A percentile compares a stretch with the other conserved stretches of the same genome.
Evolutionary conservation across 1,140 invertebrate genomes (phyloP).

Genomic region (Hestina assimilis): DNA sequence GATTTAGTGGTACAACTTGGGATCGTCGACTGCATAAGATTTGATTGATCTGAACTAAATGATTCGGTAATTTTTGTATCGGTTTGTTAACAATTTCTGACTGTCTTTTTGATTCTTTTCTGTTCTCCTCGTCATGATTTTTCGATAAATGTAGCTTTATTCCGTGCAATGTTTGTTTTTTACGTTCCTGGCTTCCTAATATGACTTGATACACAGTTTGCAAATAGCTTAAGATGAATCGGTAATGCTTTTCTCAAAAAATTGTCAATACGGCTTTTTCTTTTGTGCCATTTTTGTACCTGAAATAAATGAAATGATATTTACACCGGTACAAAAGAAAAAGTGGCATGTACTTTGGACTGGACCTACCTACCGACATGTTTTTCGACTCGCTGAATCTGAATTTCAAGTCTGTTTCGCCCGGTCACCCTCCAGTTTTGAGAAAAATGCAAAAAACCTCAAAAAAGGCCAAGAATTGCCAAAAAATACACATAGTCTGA

Average conservation of each 20-base stretch:
- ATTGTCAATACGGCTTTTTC: constrained; percentile 8
- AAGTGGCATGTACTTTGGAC: too few relatives aligned
- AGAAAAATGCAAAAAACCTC: too few relatives aligned
- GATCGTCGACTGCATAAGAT: constrained; percentile 23
- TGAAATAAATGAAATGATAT: too few relatives aligned
- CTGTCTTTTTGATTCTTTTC: constrained; percentile 20
- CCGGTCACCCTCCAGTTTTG: too few relatives aligned
- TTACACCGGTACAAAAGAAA: too few relatives aligned
- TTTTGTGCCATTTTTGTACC: constrained; percentile 7
- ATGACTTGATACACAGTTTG: constrained; percentile 26
- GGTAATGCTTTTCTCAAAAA: constrained; percentile 11
- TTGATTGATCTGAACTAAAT: constrained; percentile 6
- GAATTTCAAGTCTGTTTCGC: too few relatives aligned
- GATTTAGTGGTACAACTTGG: constrained; percentile 19
- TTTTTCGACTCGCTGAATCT: too few relatives aligned
- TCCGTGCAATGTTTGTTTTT: constrained; percentile 25
- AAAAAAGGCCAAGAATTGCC: too few relatives aligned
- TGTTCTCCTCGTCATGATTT: constrained; percentile 26
- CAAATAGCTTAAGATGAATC: constrained; percentile 23
- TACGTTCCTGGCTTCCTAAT: constrained; percentile 24
- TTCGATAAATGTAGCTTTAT: constrained; percentile 31
- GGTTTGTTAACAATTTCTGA: constrained; percentile 23
- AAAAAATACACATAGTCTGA: too few relatives aligned
- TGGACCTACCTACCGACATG: too few relatives aligned
- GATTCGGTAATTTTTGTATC: constrained; percentile 13